Evolutionary conservation across 2,797 vertebrate genomes (phyloP).

Genomic region (Pteropus rufus): DNA sequence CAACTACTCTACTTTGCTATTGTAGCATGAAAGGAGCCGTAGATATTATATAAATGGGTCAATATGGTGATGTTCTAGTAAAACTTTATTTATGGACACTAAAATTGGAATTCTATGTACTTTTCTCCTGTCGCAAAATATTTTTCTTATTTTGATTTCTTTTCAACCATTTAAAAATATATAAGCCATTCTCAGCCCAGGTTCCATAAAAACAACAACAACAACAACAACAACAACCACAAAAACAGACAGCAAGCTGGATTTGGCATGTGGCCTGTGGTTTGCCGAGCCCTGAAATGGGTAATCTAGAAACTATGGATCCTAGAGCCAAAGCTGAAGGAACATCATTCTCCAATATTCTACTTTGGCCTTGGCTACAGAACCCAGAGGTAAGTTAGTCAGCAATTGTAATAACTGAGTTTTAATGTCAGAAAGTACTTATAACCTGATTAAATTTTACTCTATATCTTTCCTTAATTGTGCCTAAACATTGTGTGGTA

Average conservation of each 20-base stretch:
- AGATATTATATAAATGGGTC: background rate
- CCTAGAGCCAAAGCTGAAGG: background rate
- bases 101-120: background rate
- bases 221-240: background rate
- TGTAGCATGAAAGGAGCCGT: background rate
- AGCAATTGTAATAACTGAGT: background rate
- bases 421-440: constrained; percentile 38
- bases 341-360: background rate
- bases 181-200: background rate
- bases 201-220: background rate
- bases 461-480: constrained; percentile 25
- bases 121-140: background rate
- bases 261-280: background rate
- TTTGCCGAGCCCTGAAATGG: background rate
- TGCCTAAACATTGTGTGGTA: background rate
- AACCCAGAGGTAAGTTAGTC: background rate
- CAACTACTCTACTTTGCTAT: background rate
- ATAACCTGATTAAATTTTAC: constrained; percentile 1
- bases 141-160: background rate
- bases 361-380: background rate
- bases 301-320: background rate
- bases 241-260: background rate
- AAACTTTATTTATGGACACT: background rate
- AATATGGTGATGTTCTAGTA: background rate
- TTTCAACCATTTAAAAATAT: background rate